Evolutionary conservation across 2,888 invertebrate genomes (phyloP).

Genomic region (Eulithis prunata): DNA sequence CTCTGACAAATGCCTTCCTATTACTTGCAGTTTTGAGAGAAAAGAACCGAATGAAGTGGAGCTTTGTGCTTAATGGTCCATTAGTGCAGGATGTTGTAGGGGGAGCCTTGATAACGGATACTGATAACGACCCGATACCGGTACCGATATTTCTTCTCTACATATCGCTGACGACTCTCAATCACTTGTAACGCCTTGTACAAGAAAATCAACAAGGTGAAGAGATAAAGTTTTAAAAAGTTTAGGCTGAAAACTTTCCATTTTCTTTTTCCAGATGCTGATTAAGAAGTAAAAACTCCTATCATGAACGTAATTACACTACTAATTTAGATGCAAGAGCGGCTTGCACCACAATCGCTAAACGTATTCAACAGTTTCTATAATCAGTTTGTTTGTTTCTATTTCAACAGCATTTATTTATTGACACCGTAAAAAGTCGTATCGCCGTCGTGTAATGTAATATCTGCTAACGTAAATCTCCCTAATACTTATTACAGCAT

Average conservation of each 20-base stretch:
- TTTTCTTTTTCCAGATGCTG: no score
- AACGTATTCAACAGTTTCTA: no score
- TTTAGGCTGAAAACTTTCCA: no score
- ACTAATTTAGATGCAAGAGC: no score
- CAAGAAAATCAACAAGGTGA: no score
- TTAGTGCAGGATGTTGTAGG: slow-evolving; percentile 38
- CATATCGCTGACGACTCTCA: background rate
- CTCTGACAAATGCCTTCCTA: slow-evolving; percentile 12
- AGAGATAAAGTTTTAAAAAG: no score
- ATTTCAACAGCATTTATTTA: no score
- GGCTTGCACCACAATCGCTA: no score
- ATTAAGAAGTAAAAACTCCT: no score
- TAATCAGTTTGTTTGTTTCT: no score
- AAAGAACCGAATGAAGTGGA: slow-evolving; percentile 35
- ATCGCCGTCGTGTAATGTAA: background rate
- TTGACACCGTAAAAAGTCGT: background rate
- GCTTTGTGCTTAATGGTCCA: slow-evolving; percentile 48
- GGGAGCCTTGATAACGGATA: background rate
- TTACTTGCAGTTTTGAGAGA: slow-evolving; percentile 33
- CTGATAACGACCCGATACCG: slow-evolving; percentile 4
- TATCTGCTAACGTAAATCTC: slow-evolving; percentile 5
- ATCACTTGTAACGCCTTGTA: background rate
- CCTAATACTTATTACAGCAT: slow-evolving; percentile 13
- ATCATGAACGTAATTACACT: no score
- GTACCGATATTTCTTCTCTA: background rate